Evolutionary conservation across 2,888 invertebrate genomes (phyloP).

Genomic region (Ptycholaimellus sp.): DNA sequence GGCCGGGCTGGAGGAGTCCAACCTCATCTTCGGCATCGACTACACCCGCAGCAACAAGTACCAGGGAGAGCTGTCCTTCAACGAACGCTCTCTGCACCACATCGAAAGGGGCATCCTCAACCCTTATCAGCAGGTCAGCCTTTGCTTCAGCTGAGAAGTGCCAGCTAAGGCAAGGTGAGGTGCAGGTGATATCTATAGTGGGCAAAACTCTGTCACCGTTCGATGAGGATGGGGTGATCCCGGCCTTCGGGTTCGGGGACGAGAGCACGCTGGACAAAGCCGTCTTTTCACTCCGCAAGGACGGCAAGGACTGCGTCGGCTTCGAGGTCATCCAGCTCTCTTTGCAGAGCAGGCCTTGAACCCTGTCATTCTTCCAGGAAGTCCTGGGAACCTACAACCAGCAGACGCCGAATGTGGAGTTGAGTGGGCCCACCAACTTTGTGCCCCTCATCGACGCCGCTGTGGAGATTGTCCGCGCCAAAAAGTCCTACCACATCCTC

Average conservation of each 20-base stretch:
- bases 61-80: conserved; percentile 32
- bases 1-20: conserved; percentile 23
- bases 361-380: conserved; percentile 18
- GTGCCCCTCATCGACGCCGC: conserved; percentile 32
- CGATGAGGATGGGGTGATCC: conserved; percentile 31
- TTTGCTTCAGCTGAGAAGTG: not conserved
- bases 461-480: conserved; percentile 28
- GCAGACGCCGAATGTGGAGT: conserved; percentile 27
- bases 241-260: conserved; percentile 34
- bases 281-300: conserved; percentile 19
- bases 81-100: conserved; percentile 28
- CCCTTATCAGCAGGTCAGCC: conserved; percentile 29
- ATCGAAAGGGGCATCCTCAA: conserved; percentile 25
- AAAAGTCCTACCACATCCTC: conserved; percentile 31
- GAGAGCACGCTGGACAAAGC: conserved; percentile 25
- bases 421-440: conserved; percentile 34
- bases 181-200: conserved; percentile 30
- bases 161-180: not conserved
- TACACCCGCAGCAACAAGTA: conserved; percentile 35
- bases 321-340: conserved; percentile 14
- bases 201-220: conserved; percentile 32
- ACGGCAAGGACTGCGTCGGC: conserved; percentile 22
- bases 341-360: not conserved
- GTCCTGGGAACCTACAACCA: conserved; percentile 30
- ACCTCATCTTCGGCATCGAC: conserved; percentile 29